These are phyloP conservation scores for Dinoponera quadriceps DNA, from an alignment of 1,140 invertebrate species.

Conservation along the genomic window DNA sequence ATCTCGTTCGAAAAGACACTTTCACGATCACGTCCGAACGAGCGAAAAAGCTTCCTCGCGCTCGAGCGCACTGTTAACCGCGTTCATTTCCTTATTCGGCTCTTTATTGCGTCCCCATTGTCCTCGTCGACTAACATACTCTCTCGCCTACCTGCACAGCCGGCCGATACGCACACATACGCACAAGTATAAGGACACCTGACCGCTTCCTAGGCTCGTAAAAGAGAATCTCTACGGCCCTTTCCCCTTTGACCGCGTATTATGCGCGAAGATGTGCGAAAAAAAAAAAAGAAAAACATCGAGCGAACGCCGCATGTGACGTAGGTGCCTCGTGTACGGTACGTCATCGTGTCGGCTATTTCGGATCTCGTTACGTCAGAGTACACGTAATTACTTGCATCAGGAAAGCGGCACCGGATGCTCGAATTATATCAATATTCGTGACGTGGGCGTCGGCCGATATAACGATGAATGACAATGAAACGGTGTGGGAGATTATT, in stretches of 20 bases:
- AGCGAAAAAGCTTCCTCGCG: constrained; percentile 9
- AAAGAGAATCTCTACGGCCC: constrained; percentile 32
- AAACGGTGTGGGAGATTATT: no score
- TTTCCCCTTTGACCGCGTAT: constrained; percentile 16
- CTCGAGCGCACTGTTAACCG: background rate
- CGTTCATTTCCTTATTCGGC: constrained; percentile 33
- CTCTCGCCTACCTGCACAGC: constrained; percentile 40
- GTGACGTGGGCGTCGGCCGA: constrained; percentile 3
- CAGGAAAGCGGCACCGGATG: background rate
- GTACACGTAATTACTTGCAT: background rate
- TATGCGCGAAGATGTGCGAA: constrained; percentile 31
- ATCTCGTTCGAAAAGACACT: constrained; percentile 46
- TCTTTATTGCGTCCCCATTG: constrained; percentile 52
- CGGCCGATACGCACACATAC: background rate
- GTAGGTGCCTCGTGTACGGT: constrained; percentile 23
- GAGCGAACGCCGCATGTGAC: constrained; percentile 14
- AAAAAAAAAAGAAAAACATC: background rate
- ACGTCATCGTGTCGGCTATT: constrained; percentile 37
- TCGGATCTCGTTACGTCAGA: constrained; percentile 13
- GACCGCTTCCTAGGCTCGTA: constrained; percentile 1
- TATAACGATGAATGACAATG: background rate
- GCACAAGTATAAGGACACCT: no score
- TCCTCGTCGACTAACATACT: constrained; percentile 12
- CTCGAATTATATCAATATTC: constrained; percentile 24
- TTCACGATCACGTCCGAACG: background rate